Evolutionary conservation across 2,113 vertebrate species (phyloP).

Genomic region (Leiothrix lutea): DNA sequence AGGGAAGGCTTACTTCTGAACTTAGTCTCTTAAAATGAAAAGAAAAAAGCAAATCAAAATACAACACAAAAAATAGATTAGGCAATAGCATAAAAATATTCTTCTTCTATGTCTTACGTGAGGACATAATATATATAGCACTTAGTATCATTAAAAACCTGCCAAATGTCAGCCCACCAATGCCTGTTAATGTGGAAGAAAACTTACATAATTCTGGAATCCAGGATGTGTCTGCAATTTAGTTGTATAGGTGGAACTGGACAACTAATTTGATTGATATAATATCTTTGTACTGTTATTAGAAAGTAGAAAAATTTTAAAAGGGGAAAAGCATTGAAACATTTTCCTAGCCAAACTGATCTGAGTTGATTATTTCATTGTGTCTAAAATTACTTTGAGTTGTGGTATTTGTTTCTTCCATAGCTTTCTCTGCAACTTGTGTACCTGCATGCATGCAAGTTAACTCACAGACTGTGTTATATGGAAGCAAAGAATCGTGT

Average conservation of each 20-base stretch:
- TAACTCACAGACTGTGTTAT: neutral
- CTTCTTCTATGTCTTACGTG: neutral
- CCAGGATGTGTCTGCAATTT: neutral
- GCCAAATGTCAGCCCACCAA: neutral
- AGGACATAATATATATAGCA: neutral
- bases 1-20: neutral
- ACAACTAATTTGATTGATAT: neutral
- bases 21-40: neutral
- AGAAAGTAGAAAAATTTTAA: neutral
- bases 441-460: neutral
- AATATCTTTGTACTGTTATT: neutral
- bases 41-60: neutral
- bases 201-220: neutral
- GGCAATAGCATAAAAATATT: neutral
- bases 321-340: neutral
- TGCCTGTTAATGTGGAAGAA: neutral
- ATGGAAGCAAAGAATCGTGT: neutral
- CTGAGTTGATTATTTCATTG: neutral
- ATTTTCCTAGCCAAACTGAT: neutral
- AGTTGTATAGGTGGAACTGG: neutral
- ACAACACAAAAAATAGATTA: neutral
- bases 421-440: neutral
- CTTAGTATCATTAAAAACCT: neutral
- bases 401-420: neutral
- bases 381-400: neutral